Evolutionary conservation across 2,113 vertebrate genomes (phyloP).

Genomic region (Diphyllodes magnificus): DNA sequence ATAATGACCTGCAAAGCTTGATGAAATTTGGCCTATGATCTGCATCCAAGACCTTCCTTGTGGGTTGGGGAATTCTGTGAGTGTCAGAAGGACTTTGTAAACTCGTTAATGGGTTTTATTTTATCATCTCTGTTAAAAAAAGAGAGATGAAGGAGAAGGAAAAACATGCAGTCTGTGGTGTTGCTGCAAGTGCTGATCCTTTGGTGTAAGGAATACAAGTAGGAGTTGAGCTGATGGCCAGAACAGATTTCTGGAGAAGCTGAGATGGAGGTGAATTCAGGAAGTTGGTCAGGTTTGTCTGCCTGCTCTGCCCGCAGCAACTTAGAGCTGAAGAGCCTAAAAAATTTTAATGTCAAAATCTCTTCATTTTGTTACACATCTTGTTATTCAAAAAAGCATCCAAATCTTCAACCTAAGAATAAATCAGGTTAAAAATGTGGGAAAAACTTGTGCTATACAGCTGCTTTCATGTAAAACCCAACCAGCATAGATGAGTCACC

Average conservation of each 20-base stretch:
- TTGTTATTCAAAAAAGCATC: background rate
- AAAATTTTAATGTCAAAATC: background rate
- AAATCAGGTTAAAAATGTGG: background rate
- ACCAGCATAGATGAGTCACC: background rate
- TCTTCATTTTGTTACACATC: background rate
- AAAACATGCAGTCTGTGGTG: rapidly evolving
- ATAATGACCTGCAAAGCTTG: background rate
- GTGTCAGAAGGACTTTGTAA: background rate
- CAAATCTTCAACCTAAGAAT: background rate
- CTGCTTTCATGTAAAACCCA: background rate
- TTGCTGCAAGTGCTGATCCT: background rate
- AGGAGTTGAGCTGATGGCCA: background rate
- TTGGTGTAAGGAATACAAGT: background rate
- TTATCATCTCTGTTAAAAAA: background rate
- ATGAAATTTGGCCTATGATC: background rate
- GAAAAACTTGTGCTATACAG: background rate
- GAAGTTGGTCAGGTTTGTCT: background rate
- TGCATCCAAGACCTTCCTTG: rapidly evolving
- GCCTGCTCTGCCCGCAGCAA: background rate
- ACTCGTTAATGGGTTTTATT: rapidly evolving
- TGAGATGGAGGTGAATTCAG: background rate
- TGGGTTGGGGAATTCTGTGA: background rate
- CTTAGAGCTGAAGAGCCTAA: background rate
- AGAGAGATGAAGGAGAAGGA: background rate
- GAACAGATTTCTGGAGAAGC: background rate